Conservation (phyloP, 2,888 invertebrate species). For the Orthonevra nobilis region DNA sequence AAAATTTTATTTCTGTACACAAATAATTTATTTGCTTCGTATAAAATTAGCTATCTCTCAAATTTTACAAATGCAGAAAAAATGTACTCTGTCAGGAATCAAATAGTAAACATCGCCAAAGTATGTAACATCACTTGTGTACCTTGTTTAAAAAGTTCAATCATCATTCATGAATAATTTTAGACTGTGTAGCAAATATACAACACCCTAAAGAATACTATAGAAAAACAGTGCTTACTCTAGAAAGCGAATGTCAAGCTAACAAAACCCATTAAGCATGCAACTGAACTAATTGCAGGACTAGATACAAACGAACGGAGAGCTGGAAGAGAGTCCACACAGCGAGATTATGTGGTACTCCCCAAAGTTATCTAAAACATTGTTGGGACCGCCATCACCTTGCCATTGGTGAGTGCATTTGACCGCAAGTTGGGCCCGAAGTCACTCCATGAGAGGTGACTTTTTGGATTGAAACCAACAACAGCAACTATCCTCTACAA, state of each 20-base stretch:
- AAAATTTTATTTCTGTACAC: no score
- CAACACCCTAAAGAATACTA: no score
- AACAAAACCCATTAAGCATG: slow-evolving; percentile 58
- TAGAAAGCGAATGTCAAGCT: slow-evolving; percentile 47
- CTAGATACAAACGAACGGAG: slow-evolving; percentile 53
- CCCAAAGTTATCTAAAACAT: slow-evolving; percentile 37
- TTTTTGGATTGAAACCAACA: slow-evolving; percentile 27
- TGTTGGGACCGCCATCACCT: slow-evolving; percentile 44
- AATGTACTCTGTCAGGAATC: no score
- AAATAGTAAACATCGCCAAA: no score
- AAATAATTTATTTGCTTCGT: no score
- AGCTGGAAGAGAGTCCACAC: slow-evolving; percentile 2
- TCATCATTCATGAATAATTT: no score
- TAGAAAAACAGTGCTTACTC: slow-evolving; percentile 17
- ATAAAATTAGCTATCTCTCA: no score
- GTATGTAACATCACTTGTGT: no score
- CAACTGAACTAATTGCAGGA: slow-evolving; percentile 58
- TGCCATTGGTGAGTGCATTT: slow-evolving; percentile 37
- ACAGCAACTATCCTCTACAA: neutral
- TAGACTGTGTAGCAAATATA: no score
- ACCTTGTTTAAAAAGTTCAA: no score
- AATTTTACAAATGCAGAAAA: no score
- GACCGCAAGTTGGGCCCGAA: slow-evolving; percentile 47
- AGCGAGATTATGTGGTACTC: slow-evolving; percentile 4
- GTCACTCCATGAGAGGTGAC: slow-evolving; percentile 45